Evolutionary conservation across 2,888 invertebrate genomes (phyloP), one percentile per base, ranked within the genome.

Genomic region (Drosophila mayaguana): DNA sequence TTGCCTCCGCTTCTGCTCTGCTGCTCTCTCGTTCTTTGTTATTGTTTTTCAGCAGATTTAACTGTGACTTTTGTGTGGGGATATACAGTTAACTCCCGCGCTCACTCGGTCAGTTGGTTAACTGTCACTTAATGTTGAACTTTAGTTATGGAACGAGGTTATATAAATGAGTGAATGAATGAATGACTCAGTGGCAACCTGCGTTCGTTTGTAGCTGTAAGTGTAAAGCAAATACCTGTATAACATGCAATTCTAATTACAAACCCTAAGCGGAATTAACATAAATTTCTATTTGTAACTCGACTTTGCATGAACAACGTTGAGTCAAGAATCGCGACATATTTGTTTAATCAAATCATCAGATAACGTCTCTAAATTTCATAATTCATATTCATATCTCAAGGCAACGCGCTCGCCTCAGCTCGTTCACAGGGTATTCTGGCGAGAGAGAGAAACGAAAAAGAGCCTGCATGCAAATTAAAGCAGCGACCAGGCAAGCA

Each of bases 391-490:
- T 6, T n/a, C 43, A 48, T 20, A 59, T 38, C 38, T 38, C 4
- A n/a, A 11, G 22, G 42, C 32, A 32, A 14, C 22, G 12, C 22
- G 40, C 38, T 18, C 32, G 40, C 28, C 32, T 11, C 32, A 32
- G 8, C 45, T 7, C 53, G 6, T 18, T 11, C 2, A 42, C 42
- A 42, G 42, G 42, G 42, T 54, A 20, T 20, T 20, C 12, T 5
- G 18, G 5, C 3, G n/a, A 9, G 18, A n/a, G 40, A 20, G 43
- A 18, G 20, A 11, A 32, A 3, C 9, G 32, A 32, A 11, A 62
- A 77, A 80, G 73, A 78, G 74, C 54, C 72, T 75, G 81, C 83
- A 83, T 83, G 83, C 83, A 83, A 83, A 83, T 83, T 85, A 83
- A 83, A 83, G 76, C 74, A 66, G 75, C 66, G 61, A 83, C 83